Evolutionary conservation across 2,888 invertebrate species (phyloP).

Genomic region (Anthrax anthrax): DNA sequence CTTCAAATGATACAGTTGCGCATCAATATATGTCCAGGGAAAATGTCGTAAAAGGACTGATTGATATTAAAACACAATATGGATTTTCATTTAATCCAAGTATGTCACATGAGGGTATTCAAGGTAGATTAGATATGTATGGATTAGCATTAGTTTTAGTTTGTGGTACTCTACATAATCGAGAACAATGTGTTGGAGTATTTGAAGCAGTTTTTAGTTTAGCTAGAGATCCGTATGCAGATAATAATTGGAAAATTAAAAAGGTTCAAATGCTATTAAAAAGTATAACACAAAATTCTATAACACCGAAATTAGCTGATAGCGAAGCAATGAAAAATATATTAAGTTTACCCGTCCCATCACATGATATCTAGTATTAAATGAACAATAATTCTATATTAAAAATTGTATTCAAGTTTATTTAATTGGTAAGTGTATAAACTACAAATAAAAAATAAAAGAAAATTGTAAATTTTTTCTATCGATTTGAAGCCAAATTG

Average conservation of each 20-base stretch:
- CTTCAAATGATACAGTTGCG: conserved; percentile 19
- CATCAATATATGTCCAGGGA: conserved; percentile 15
- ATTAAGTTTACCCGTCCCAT: background rate
- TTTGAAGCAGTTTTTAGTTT: conserved; percentile 53
- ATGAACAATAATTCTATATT: too few species aligned
- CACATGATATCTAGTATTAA: background rate
- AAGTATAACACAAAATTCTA: background rate
- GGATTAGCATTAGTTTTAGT: conserved; percentile 45
- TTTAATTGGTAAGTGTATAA: too few species aligned
- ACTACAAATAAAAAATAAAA: too few species aligned
- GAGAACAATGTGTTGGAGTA: conserved; percentile 39
- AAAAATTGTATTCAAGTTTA: too few species aligned
- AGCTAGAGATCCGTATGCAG: conserved; percentile 42
- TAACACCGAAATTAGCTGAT: background rate
- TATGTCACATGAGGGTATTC: conserved; percentile 39
- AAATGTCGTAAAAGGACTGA: conserved; percentile 28
- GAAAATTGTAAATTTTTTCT: too few species aligned
- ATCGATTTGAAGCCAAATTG: too few species aligned
- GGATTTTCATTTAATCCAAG: conserved; percentile 46
- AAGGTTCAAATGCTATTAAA: conserved; percentile 36
- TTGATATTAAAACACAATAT: conserved; percentile 31
- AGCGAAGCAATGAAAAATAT: background rate
- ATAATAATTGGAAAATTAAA: conserved; percentile 56
- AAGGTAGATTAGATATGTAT: conserved; percentile 43
- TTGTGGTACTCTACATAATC: conserved; percentile 48